Evolutionary conservation across 1,140 invertebrate species (phyloP).

Genomic region (Himalopsyche phryganea): DNA sequence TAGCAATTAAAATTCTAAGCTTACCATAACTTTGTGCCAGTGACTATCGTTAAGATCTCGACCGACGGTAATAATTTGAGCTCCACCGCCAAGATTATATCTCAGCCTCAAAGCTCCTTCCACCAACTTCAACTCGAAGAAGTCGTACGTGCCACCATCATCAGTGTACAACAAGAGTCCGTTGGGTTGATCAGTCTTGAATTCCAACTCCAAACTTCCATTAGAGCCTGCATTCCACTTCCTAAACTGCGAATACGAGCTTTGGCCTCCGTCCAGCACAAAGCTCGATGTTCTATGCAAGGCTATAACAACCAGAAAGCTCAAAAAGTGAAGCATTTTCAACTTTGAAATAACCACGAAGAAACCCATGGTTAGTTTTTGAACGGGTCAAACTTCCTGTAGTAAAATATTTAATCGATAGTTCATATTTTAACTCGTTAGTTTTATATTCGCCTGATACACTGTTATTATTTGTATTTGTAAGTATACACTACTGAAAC

Average conservation of each 20-base stretch:
- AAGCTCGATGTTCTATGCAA: conserved; percentile 55
- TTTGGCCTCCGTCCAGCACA: conserved; percentile 77
- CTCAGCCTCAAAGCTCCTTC: conserved; percentile 83
- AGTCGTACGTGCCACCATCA: conserved; percentile 90
- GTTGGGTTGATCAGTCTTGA: conserved; percentile 86
- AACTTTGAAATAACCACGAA: background rate
- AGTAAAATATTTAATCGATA: no score
- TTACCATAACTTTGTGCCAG: conserved; percentile 83
- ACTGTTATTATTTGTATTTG: no score
- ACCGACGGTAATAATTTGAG: conserved; percentile 83
- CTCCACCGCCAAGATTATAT: conserved; percentile 82
- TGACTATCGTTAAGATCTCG: conserved; percentile 81
- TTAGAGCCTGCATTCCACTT: conserved; percentile 86
- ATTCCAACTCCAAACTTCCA: conserved; percentile 86
- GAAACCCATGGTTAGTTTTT: no score
- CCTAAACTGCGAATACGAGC: conserved; percentile 84
- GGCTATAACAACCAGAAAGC: conserved; percentile 40
- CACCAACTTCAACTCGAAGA: conserved; percentile 92
- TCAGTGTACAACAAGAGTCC: conserved; percentile 89
- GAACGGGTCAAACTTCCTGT: no score
- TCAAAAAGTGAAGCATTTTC: conserved; percentile 26
- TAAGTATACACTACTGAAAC: no score
- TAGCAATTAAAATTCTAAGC: no score
- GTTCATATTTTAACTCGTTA: no score
- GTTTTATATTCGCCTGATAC: no score